A percentile compares a stretch with the other conserved stretches of the same genome.
These are phyloP conservation scores for Melierax canorus DNA, from an alignment of 2,113 vertebrate genomes.

Conservation along the genomic window DNA sequence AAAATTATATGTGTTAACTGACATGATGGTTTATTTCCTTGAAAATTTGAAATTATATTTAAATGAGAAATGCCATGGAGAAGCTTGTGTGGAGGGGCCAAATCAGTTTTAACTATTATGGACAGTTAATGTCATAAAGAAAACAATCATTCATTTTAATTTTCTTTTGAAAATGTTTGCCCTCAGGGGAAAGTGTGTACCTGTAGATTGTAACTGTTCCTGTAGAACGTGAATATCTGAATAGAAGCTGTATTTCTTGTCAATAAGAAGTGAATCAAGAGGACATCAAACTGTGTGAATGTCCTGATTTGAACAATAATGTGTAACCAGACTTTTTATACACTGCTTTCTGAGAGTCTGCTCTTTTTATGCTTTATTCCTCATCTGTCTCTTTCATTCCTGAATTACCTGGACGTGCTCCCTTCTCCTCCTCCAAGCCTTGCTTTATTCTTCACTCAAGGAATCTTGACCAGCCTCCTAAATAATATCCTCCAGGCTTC, in stretches of 20 bases:
- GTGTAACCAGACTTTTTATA: neutral
- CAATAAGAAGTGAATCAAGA: neutral
- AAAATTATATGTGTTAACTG: neutral
- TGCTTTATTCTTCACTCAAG: neutral
- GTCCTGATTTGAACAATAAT: neutral
- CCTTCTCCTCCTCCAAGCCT: neutral
- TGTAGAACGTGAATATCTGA: neutral
- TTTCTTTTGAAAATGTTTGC: neutral
- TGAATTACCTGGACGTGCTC: neutral
- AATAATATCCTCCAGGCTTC: neutral
- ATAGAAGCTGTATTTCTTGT: neutral
- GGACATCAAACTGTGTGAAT: neutral
- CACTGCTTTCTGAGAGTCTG: neutral
- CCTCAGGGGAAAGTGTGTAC: neutral
- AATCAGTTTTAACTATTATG: neutral
- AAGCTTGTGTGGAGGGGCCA: neutral
- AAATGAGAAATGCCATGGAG: neutral
- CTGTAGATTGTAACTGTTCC: neutral
- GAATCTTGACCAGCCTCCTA: neutral
- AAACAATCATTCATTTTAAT: neutral
- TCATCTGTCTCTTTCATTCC: neutral
- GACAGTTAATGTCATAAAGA: neutral
- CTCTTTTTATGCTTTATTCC: neutral
- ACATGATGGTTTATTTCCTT: neutral
- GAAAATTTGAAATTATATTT: neutral